These are phyloP conservation scores for Yponomeuta malinellus DNA, from an alignment of 2,888 invertebrate species.

Conservation along the genomic window DNA sequence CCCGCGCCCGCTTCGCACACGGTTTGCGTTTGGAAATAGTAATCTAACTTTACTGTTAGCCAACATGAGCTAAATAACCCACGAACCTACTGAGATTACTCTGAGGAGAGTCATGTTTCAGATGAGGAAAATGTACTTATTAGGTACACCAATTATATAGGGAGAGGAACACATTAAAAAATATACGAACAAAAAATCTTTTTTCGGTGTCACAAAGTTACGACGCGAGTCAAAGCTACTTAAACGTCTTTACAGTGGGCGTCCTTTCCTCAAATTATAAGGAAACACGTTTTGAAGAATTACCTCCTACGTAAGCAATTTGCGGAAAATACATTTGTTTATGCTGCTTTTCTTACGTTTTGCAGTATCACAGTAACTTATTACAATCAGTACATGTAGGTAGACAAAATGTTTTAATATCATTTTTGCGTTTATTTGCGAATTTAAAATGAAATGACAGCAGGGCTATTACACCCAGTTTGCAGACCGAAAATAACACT, in stretches of 20 bases:
- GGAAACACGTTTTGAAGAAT: background rate
- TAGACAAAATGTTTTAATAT: background rate
- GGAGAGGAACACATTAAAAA: no score
- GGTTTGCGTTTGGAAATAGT: conserved; percentile 67
- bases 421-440: no score
- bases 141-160: no score
- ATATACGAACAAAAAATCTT: no score
- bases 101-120: background rate
- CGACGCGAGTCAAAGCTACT: background rate
- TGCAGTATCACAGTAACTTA: background rate
- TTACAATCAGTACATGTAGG: background rate
- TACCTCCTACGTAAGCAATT: background rate
- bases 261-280: background rate
- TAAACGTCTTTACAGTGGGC: background rate
- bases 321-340: background rate
- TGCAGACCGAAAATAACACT: no score
- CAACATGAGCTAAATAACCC: conserved; percentile 47
- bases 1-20: conserved; percentile 36
- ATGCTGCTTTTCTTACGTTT: background rate
- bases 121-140: no score
- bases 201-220: background rate
- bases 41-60: conserved; percentile 65
- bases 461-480: no score
- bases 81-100: conserved; percentile 11
- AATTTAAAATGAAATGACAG: no score